phyloP scores from a whole-genome alignment of 2,797 vertebrate genomes.

The Falco columbarius region DNA sequence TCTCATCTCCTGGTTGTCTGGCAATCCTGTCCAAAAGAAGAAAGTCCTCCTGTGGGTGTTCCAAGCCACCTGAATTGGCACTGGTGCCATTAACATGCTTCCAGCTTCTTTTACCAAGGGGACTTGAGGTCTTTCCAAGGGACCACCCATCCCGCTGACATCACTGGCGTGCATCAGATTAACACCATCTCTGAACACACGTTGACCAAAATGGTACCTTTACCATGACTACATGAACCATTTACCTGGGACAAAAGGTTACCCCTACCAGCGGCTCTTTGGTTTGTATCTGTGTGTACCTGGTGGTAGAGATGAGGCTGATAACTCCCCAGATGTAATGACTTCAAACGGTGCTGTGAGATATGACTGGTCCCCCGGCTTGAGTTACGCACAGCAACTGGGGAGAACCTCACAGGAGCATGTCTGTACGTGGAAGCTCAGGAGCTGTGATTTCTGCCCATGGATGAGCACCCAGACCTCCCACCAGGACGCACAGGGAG shows the following conservation, averaged over 20 bases:
- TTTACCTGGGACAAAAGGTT: background rate
- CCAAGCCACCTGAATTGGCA: background rate
- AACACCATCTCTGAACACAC: background rate
- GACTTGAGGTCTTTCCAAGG: background rate
- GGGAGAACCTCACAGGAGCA: background rate
- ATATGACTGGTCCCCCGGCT: background rate
- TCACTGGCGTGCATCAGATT: background rate
- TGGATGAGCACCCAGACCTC: background rate
- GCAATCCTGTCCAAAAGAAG: background rate
- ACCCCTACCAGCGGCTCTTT: background rate
- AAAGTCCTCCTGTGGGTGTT: background rate
- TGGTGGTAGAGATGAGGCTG: background rate
- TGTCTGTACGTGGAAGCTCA: background rate
- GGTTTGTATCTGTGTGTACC: background rate
- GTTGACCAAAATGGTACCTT: background rate
- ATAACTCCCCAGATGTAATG: background rate
- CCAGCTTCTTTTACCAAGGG: background rate
- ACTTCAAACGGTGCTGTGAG: background rate
- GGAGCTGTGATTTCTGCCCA: background rate
- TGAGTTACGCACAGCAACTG: background rate
- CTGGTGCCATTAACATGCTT: background rate
- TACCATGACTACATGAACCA: background rate
- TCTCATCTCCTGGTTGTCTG: background rate
- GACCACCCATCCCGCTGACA: background rate
- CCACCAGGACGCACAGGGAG: background rate